Evolutionary conservation across 2,113 vertebrate species (phyloP), one percentile per base, ranked within the genome.

Genomic region (Proterorhinus semilunaris): DNA sequence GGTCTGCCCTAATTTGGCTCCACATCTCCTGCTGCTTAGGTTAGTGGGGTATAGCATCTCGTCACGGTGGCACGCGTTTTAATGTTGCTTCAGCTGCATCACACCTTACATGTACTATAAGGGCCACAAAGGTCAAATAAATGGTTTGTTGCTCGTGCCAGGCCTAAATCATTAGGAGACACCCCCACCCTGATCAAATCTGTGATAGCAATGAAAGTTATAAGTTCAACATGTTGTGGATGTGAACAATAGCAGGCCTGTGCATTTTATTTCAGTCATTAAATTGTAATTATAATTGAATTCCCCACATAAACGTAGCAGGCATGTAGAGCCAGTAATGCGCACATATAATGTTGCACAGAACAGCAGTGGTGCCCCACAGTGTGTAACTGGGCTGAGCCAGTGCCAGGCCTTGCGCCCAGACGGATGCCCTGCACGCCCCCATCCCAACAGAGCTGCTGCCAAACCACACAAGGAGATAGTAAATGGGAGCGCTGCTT

Each of bases 381-480:
- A 66, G 69, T 83, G 78, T 77, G 59, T 83, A 72, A 82, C 81
- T 66, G 82, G 85, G 78, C 69, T 73, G 61, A 75, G 70, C 72
- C 4, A 50, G 50, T 84, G 87, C 89, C 92, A 91, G 80, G 84
- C 82, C 85, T 86, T 66, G 52, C 78, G 83, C 88, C 86, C 87
- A 91, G 89, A 89, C 89, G 46, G 85, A 91, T 88, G 87, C 86
- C 87, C 79, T 89, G 61, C 53, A 88, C 82, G 42, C 89, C 87
- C 87, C 88, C 86, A 62, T 83, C 78, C 74, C 65, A 81, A 67
- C 81, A 73, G 69, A 76, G 82, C 81, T 70, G 66, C 83, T 87
- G 87, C 88, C 83, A 91, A 91, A 88, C 88, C 89, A 92, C 90
- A 92, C 91, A 92, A 78, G 86, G 86, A 90, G 91, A 92, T 89